Evolutionary conservation across 2,113 vertebrate species (phyloP), one percentile per base, ranked within the genome.

Genomic region (Odontophorus gujanensis): DNA sequence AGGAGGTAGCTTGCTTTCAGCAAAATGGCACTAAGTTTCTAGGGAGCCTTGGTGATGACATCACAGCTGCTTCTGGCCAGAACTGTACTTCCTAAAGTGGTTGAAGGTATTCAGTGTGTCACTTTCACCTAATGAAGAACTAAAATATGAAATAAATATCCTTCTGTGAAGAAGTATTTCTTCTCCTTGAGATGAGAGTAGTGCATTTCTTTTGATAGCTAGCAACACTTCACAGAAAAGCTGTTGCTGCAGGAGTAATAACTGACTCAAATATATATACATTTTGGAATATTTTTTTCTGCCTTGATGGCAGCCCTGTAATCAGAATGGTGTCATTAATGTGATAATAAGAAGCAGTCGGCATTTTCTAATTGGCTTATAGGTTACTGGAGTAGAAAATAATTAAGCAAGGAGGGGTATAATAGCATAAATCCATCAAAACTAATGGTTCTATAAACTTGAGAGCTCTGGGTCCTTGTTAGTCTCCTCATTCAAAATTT

Each of bases 401-500:
- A 92, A 88, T 93, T 95, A 93, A 94, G 86, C 26, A n/a, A 8
- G 13, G 88, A 42, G 61, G 92, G 58, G 30, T 66, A 16, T 87
- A 93, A 89, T 89, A 87, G 85, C 86, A 90, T 13, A 55, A 66
- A 87, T 90, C 83, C 81, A 92, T 93, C 91, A 94, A 85, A 95
- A 89, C 45, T 76, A 94, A 92, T 71, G 25, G 43, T 28, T 85
- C 62, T 74, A 11, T 36, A 45, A 76, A 42, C 51, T 51, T 73
- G 67, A 89, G 71, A 90, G 53, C 75, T 79, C 55, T 58, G 25
- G 18, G 55, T 82, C 84, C 75, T 82, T 22, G 19, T 82, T 77
- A 87, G 42, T 45, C 58, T 50, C 59, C 45, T 59, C 47, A 7
- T 19, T 53, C 79, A 63, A 85, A 66, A 93, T 93, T 91, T 80